Base-by-base conservation (phyloP, 2,113 vertebrate species). In the Scomber scombrus region DNA sequence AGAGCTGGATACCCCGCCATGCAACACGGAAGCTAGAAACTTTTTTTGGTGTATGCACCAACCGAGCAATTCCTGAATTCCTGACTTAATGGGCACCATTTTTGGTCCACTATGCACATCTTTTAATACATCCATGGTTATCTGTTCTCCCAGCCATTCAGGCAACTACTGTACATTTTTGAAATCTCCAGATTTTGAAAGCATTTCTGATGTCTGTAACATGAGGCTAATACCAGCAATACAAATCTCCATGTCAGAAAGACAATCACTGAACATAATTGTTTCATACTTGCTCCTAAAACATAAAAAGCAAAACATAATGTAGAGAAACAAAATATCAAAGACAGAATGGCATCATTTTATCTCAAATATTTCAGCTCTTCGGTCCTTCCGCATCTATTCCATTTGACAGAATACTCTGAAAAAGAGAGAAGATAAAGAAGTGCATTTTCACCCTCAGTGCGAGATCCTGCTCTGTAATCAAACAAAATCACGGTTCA, bases 331-430 rank as follows among this genome's bases (percentile, higher is more conserved):
- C 2, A n/a, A 54, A 11, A 45, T 21, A 57, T 65, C 52, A 71
- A 63, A 60, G n/a, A 23, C 11, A 5, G 16, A 57, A 55, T 4
- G 5, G 8, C 21, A 16, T 64, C 0, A 61, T 21, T 68, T 71
- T 12, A 23, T 11, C 57, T 66, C 15, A 65, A 15, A 72, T 57
- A 5, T 2, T 40, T 61, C 1, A 51, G 3, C 40, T 15, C 23
- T 23, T 23, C 26, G 23, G n/a, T 62, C 23, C 13, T 47, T 29
- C 16, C 47, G 31, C 62, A 81, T 77, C 62, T 62, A 19, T 9
- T 80, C 8, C 68, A 45, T 87, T 62, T 80, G 43, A 75, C 45
- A 21, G n/a, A 18, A 64, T n/a, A 11, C 63, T 62, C 15, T 16
- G 12, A 61, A 15, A 79, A 45, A 50, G 34, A 58, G 10, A 57